phyloP scores from a whole-genome alignment of 2,797 vertebrate genomes.

The Schizopygopsis malacanthus region DNA sequence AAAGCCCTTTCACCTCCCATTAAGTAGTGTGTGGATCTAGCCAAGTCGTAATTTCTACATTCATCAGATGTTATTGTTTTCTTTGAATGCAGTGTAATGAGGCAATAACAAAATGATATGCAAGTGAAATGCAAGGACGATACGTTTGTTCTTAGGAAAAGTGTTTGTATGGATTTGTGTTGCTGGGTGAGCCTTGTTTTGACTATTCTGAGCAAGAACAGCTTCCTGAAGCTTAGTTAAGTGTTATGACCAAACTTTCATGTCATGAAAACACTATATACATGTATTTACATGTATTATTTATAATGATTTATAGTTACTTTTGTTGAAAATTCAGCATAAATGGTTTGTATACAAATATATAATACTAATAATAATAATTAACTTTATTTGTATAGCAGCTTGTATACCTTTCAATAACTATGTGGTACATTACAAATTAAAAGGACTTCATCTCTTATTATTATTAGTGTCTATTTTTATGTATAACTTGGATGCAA shows the following conservation, averaged over 20 bases:
- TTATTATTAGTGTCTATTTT: not conserved
- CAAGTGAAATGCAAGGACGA: not conserved
- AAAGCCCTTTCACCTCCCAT: conserved; percentile 13
- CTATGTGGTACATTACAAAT: not conserved
- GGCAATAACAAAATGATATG: not conserved
- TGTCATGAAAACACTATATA: not conserved
- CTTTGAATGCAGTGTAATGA: conserved; percentile 36
- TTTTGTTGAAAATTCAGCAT: not conserved
- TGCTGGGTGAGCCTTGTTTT: not conserved
- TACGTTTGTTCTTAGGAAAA: not conserved
- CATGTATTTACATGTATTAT: not conserved
- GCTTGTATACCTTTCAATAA: not conserved
- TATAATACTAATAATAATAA: not conserved
- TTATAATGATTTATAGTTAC: not conserved
- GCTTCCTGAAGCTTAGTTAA: not conserved
- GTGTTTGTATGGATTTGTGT: not conserved
- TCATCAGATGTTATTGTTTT: conserved; percentile 28
- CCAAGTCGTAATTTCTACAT: conserved; percentile 18
- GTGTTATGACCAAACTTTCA: not conserved
- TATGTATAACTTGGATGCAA: not conserved
- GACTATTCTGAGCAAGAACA: not conserved
- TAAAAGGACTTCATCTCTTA: not conserved
- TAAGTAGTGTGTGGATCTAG: conserved; percentile 7
- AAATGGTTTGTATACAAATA: not conserved
- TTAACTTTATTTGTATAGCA: not conserved